Evolutionary conservation across 2,888 invertebrate genomes (phyloP).

Genomic region (Marronus borbonicus): DNA sequence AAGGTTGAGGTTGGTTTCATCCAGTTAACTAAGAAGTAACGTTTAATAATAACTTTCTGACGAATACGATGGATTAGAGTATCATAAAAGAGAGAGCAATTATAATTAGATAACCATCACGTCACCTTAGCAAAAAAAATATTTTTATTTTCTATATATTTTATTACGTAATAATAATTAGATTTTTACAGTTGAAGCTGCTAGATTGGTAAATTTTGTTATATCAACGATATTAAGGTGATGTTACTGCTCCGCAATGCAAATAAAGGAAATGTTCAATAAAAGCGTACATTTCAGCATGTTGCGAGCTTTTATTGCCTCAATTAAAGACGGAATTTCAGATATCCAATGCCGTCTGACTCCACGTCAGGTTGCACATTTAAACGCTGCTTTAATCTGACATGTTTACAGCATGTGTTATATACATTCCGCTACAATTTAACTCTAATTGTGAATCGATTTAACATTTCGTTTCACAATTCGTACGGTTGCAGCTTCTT

Average conservation of each 20-base stretch:
- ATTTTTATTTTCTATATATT: no score
- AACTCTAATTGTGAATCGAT: conserved; percentile 25
- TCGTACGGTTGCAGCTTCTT: background rate
- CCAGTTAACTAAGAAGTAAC: no score
- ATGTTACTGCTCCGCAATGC: background rate
- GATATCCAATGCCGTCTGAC: conserved; percentile 8
- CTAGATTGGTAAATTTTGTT: no score
- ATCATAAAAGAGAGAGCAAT: no score
- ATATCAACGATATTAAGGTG: background rate
- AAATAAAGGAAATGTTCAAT: background rate
- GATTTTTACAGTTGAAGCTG: no score
- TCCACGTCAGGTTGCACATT: conserved; percentile 14
- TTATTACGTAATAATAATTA: no score
- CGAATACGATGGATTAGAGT: no score
- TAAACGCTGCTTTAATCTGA: conserved; percentile 28
- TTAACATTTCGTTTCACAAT: conserved; percentile 14
- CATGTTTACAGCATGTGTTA: conserved; percentile 21
- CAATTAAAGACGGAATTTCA: conserved; percentile 32
- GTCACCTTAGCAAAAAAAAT: no score
- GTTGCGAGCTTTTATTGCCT: conserved; percentile 19
- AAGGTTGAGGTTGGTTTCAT: background rate
- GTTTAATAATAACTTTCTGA: no score
- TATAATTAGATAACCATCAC: no score
- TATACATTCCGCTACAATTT: conserved; percentile 14
- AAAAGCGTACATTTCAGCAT: background rate